Evolutionary conservation across 2,113 vertebrate species (phyloP).

Genomic region (Ornithorhynchus anatinus): DNA sequence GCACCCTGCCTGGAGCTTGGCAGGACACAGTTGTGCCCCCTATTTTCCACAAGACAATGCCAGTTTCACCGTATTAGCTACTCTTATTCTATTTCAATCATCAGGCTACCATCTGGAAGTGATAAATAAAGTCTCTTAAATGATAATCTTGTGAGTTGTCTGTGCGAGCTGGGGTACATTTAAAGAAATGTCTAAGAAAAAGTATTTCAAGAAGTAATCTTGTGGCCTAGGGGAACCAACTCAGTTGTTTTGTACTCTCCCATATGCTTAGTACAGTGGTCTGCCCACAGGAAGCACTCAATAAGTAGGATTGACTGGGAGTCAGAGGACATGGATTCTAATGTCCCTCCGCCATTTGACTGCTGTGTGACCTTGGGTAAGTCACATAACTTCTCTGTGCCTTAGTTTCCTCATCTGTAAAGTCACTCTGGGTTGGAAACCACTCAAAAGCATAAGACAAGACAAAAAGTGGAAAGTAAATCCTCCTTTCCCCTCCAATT

Average conservation of each 20-base stretch:
- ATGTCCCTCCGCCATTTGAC: not conserved
- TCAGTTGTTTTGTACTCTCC: too few relatives aligned
- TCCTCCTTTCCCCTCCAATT: too few relatives aligned
- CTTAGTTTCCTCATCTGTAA: not conserved
- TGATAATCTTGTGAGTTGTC: constrained; percentile 27
- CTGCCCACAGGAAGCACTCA: too few relatives aligned
- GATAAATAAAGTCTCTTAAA: constrained; percentile 34
- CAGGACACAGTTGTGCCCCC: constrained; percentile 10
- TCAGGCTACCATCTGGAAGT: constrained; percentile 52
- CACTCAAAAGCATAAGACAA: too few relatives aligned
- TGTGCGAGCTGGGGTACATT: constrained; percentile 34
- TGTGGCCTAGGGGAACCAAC: too few relatives aligned
- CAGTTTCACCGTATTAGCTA: constrained; percentile 29
- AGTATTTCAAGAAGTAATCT: constrained; percentile 42
- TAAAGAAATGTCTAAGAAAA: constrained; percentile 28
- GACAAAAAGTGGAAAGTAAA: too few relatives aligned
- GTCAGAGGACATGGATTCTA: not conserved
- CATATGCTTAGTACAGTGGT: too few relatives aligned
- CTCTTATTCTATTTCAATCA: constrained; percentile 38
- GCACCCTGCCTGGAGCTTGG: constrained; percentile 42
- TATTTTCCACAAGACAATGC: constrained; percentile 49
- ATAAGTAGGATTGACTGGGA: too few relatives aligned
- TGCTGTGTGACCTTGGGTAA: too few relatives aligned
- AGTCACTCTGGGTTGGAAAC: too few relatives aligned
- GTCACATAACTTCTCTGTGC: not conserved